Percentiles rank a stretch among this genome's conserved stretches.
Conservation (phyloP, 2,888 invertebrate genomes). For the Abrostola tripartita region DNA sequence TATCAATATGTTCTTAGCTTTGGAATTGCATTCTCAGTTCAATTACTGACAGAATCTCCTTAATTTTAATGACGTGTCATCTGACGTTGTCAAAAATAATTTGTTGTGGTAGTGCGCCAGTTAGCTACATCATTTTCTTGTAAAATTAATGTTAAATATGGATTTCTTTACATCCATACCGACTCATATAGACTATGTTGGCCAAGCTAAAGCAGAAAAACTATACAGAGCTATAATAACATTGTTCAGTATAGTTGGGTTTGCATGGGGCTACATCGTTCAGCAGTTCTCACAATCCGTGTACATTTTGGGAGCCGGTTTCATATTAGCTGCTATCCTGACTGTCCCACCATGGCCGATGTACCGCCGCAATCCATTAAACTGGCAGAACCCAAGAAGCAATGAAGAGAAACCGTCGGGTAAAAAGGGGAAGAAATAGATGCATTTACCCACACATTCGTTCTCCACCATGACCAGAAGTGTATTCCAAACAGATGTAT, state of each 20-base stretch:
- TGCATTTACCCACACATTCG: slow-evolving; percentile 9
- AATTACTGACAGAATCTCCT: not conserved
- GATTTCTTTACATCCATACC: slow-evolving; percentile 85
- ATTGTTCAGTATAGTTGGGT: slow-evolving; percentile 96
- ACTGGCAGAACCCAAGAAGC: slow-evolving; percentile 94
- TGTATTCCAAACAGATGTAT: slow-evolving; percentile 33
- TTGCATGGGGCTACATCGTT: slow-evolving; percentile 97
- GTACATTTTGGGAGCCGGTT: slow-evolving; percentile 97
- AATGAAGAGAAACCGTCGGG: slow-evolving; percentile 80
- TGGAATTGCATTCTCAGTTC: not conserved
- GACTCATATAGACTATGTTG: slow-evolving; percentile 93
- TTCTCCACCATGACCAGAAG: slow-evolving; percentile 23
- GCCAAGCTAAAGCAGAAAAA: slow-evolving; percentile 96
- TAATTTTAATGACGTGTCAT: slow-evolving; percentile 36
- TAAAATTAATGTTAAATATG: slow-evolving; percentile 65
- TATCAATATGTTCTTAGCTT: not conserved
- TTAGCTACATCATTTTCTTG: not conserved
- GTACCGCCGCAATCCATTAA: slow-evolving; percentile 95
- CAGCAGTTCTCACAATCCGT: slow-evolving; percentile 99
- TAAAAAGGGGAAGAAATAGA: slow-evolving; percentile 87
- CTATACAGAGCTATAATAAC: slow-evolving; percentile 96
- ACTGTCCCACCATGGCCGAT: slow-evolving; percentile 99
- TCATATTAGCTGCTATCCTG: slow-evolving; percentile 94
- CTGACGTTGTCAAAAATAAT: slow-evolving; percentile 49
- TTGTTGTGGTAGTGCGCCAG: slow-evolving; percentile 45